Evolutionary conservation across 2,113 vertebrate genomes (phyloP).

Genomic region (Elachura formosa): DNA sequence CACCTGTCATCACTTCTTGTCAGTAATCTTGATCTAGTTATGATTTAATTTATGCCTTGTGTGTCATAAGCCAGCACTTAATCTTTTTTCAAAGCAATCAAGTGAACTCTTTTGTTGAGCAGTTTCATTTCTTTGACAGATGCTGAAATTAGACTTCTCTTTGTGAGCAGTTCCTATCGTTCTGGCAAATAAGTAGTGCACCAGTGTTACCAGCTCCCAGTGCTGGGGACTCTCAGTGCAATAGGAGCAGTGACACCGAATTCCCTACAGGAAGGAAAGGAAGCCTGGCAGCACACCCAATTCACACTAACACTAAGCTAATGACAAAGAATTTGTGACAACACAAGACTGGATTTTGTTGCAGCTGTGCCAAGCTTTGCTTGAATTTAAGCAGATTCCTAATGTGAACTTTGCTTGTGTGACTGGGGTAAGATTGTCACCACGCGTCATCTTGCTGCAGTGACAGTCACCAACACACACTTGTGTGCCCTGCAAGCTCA

Average conservation of each 20-base stretch:
- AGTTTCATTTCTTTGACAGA: constrained; percentile 46
- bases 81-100: constrained; percentile 47
- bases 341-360: background rate
- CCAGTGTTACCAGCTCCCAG: background rate
- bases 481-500: background rate
- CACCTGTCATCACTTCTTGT: constrained; percentile 72
- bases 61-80: constrained; percentile 42
- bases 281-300: background rate
- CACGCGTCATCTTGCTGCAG: background rate
- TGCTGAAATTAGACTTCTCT: constrained; percentile 6
- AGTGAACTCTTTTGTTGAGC: constrained; percentile 6
- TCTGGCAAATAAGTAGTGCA: background rate
- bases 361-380: background rate
- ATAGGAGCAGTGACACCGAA: background rate
- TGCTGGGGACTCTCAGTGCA: background rate
- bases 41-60: constrained; percentile 69
- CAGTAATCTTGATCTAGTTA: constrained; percentile 41
- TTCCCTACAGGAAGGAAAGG: constrained; percentile 6
- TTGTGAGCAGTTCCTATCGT: background rate
- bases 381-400: background rate
- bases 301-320: background rate
- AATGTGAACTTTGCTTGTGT: background rate
- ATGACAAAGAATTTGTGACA: background rate
- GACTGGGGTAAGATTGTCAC: constrained; percentile 47
- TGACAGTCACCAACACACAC: background rate